A percentile compares a stretch with the other conserved stretches of the same genome.
Evolutionary conservation across 1,140 invertebrate species (phyloP).

Genomic region (Batillaria attramentaria): DNA sequence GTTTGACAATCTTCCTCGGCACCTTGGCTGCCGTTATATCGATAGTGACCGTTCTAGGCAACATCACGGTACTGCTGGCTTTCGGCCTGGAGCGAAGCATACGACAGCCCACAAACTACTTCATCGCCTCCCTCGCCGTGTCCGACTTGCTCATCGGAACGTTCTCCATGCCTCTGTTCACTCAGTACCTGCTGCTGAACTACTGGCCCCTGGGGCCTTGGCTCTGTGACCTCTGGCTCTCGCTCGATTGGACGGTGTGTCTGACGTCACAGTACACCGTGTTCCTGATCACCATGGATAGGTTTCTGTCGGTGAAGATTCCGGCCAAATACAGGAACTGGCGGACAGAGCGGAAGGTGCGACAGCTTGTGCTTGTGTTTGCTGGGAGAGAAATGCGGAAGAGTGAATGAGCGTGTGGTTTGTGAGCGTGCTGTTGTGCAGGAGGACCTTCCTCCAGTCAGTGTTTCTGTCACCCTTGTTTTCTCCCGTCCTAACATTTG

Average conservation of each 20-base stretch:
- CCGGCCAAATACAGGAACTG: constrained; percentile 97
- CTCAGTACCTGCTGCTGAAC: constrained; percentile 94
- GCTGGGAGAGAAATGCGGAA: too few species aligned
- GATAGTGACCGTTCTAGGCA: constrained; percentile 78
- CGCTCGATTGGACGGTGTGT: constrained; percentile 99
- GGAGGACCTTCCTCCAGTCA: too few species aligned
- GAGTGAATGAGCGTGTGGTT: too few species aligned
- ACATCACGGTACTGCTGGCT: constrained; percentile 95
- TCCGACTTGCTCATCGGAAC: constrained; percentile 98
- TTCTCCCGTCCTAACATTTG: too few species aligned
- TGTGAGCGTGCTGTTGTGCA: too few species aligned
- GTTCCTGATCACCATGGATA: constrained; percentile 97
- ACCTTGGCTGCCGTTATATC: constrained; percentile 80
- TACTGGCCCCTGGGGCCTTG: constrained; percentile 97
- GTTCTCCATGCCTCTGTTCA: constrained; percentile 92
- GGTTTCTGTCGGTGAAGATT: constrained; percentile 99
- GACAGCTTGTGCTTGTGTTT: too few species aligned
- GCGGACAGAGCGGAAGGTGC: constrained; percentile 85
- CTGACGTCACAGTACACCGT: constrained; percentile 99
- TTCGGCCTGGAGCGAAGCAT: constrained; percentile 98
- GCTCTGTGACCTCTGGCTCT: constrained; percentile 98
- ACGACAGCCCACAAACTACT: constrained; percentile 99
- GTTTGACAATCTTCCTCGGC: constrained; percentile 94
- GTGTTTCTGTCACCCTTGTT: too few species aligned
- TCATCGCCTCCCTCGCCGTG: constrained; percentile 97